A percentile compares a stretch with the other conserved stretches of the same genome.
Conservation (phyloP, 2,888 invertebrate genomes). For the Polydrusus pterygomalis region DNA sequence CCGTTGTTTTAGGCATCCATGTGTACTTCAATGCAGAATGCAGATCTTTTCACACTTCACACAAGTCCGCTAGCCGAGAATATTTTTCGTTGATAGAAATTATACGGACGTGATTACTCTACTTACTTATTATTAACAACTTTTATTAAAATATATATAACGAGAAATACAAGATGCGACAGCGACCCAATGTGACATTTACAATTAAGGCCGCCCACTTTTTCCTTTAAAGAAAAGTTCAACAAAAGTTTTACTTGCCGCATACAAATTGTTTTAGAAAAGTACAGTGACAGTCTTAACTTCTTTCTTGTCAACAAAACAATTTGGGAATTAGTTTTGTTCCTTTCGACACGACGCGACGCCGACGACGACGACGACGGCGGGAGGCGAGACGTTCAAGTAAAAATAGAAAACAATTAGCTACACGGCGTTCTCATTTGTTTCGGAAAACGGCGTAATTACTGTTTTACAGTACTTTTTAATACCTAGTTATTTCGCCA, state of each 20-base stretch:
- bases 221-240: neutral
- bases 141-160: too few relatives aligned
- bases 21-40: too few relatives aligned
- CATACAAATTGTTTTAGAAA: constrained; percentile 20
- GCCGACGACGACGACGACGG: too few relatives aligned
- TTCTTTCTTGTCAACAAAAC: constrained; percentile 18
- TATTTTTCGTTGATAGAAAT: too few relatives aligned
- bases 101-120: too few relatives aligned
- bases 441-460: neutral
- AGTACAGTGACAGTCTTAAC: neutral
- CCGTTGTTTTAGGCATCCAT: too few relatives aligned
- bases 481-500: too few relatives aligned
- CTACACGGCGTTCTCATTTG: neutral
- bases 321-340: constrained; percentile 18
- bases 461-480: neutral
- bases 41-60: too few relatives aligned
- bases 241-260: neutral
- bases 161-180: too few relatives aligned
- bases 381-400: neutral
- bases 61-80: too few relatives aligned
- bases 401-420: constrained; percentile 19
- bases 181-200: neutral
- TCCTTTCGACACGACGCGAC: constrained; percentile 9
- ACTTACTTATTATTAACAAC: too few relatives aligned
- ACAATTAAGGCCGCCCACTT: neutral